Evolutionary conservation across 1,140 invertebrate species (phyloP).

Genomic region (Laodelphax striatellus): DNA sequence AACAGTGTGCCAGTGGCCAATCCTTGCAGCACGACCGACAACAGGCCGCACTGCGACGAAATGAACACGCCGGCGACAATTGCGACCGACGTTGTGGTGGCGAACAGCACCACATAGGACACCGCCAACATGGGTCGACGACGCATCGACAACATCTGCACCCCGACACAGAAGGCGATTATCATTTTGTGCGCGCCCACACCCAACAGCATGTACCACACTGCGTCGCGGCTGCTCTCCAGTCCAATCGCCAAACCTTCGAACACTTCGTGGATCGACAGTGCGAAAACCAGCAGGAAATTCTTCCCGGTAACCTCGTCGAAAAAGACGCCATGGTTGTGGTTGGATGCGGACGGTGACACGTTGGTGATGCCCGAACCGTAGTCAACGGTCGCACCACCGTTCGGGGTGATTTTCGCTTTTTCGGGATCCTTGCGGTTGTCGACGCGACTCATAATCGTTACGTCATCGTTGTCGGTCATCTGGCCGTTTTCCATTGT

Average conservation of each 20-base stretch:
- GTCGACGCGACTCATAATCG: not conserved
- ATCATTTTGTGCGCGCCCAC: conserved; percentile 45
- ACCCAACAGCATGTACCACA: conserved; percentile 56
- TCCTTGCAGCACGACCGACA: conserved; percentile 27
- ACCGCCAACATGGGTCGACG: conserved; percentile 13
- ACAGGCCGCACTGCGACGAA: not conserved
- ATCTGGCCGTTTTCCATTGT: too few species aligned
- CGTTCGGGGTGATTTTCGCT: not conserved
- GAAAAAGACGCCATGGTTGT: not conserved
- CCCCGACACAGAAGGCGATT: conserved; percentile 40
- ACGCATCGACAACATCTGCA: conserved; percentile 28
- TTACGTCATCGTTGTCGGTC: too few species aligned
- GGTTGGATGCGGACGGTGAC: not conserved
- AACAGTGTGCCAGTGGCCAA: conserved; percentile 35
- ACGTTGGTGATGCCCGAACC: conserved; percentile 7
- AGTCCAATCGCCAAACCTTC: conserved; percentile 31
- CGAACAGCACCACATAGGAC: conserved; percentile 37
- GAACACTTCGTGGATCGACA: conserved; percentile 49
- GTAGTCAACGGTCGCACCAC: not conserved
- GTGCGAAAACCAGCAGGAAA: conserved; percentile 41
- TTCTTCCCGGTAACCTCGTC: conserved; percentile 25
- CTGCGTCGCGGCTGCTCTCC: conserved; percentile 5
- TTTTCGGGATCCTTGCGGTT: not conserved
- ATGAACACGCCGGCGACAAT: conserved; percentile 46
- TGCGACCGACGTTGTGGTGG: conserved; percentile 39